These are phyloP conservation scores for Pseudomyrmex cubaensis DNA, from an alignment of 1,140 invertebrate genomes.

Conservation along the genomic window DNA sequence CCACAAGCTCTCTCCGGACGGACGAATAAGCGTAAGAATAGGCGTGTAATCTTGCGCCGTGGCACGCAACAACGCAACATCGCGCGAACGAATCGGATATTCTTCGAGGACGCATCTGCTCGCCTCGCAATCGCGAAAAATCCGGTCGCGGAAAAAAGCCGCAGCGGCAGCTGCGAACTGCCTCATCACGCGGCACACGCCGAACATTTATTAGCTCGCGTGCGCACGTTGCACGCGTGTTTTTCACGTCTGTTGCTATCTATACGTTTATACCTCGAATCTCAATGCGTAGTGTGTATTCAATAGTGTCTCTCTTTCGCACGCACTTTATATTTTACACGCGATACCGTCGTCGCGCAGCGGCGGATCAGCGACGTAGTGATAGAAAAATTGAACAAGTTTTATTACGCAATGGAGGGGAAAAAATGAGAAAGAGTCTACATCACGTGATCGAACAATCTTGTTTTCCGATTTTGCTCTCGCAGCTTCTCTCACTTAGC, in stretches of 20 bases:
- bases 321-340: neutral
- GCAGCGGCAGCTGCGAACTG: slow-evolving; percentile 64
- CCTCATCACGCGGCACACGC: slow-evolving; percentile 61
- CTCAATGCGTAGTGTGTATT: neutral
- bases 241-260: slow-evolving; percentile 17
- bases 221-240: neutral
- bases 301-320: neutral
- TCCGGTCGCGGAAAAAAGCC: slow-evolving; percentile 66
- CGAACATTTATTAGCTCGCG: slow-evolving; percentile 51
- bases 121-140: slow-evolving; percentile 70
- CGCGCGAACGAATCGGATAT: slow-evolving; percentile 51
- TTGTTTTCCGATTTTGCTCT: no score
- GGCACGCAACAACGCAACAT: neutral
- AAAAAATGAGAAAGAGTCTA: no score
- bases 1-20: neutral
- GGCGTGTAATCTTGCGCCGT: slow-evolving; percentile 35
- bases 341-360: neutral
- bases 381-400: neutral
- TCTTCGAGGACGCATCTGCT: slow-evolving; percentile 68
- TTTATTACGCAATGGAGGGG: no score
- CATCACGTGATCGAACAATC: no score
- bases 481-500: no score
- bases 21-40: neutral
- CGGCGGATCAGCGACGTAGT: neutral
- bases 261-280: neutral